Conservation (phyloP, 1,140 invertebrate species). For the Lepidostoma basale region DNA sequence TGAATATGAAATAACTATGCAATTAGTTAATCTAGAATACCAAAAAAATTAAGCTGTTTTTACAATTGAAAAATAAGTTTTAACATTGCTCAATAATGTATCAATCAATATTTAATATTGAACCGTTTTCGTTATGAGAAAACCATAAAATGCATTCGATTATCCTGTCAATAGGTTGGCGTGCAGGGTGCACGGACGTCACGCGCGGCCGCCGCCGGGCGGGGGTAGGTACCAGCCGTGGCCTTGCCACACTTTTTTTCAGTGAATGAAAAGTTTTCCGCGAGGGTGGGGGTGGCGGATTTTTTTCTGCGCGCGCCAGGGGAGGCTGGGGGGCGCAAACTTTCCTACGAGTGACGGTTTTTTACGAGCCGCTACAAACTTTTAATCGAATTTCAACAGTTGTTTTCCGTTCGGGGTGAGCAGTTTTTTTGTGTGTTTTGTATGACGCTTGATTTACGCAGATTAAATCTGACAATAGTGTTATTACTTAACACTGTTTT, state of each 20-base stretch:
- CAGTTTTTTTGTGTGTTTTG: too few relatives aligned
- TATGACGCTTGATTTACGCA: too few relatives aligned
- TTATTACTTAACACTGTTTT: too few relatives aligned
- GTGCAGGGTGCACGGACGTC: background rate
- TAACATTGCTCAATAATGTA: too few relatives aligned
- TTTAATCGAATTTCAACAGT: slow-evolving; percentile 45
- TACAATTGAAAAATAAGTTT: too few relatives aligned
- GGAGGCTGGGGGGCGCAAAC: slow-evolving; percentile 55
- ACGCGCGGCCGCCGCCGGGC: background rate
- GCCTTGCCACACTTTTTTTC: slow-evolving; percentile 67
- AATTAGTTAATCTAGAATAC: too few relatives aligned
- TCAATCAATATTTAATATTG: too few relatives aligned
- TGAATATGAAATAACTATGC: too few relatives aligned
- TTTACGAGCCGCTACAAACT: slow-evolving; percentile 51
- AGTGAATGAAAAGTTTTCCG: slow-evolving; percentile 66
- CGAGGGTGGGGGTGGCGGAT: slow-evolving; percentile 56
- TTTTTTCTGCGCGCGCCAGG: slow-evolving; percentile 53
- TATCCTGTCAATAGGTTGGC: background rate
- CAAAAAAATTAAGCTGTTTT: too few relatives aligned
- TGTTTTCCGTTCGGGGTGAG: slow-evolving; percentile 49
- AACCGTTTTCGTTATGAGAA: too few relatives aligned
- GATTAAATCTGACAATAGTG: too few relatives aligned
- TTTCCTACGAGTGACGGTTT: slow-evolving; percentile 60
- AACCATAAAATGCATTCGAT: too few relatives aligned
- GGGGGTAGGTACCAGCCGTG: slow-evolving; percentile 43